These are phyloP conservation scores for Atethmia centrago DNA, from an alignment of 2,888 invertebrate species.

Conservation along the genomic window DNA sequence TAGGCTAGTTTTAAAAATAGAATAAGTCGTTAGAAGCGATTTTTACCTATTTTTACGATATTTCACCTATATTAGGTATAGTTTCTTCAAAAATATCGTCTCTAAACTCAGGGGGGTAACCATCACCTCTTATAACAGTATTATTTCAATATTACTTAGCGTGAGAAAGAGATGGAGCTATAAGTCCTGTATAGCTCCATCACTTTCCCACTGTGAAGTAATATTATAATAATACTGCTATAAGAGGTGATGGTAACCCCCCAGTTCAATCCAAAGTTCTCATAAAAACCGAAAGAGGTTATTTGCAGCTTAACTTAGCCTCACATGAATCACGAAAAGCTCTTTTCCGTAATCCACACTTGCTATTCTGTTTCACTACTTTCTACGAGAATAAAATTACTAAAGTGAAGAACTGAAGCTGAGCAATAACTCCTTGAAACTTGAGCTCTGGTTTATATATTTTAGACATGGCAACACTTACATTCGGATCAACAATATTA, in stretches of 20 bases:
- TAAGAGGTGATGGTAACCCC: too few species aligned
- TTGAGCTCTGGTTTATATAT: slow-evolving; percentile 3
- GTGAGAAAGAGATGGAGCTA: too few species aligned
- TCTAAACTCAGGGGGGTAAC: too few species aligned
- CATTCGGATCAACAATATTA: background rate
- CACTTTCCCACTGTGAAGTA: too few species aligned
- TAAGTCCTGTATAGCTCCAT: too few species aligned
- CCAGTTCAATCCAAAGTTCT: slow-evolving; percentile 29
- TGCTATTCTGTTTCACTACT: slow-evolving; percentile 19
- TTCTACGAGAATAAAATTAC: slow-evolving; percentile 19
- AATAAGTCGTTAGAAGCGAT: background rate
- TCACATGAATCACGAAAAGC: slow-evolving; percentile 39
- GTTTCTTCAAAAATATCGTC: slow-evolving; percentile 4
- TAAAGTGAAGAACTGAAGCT: slow-evolving; percentile 22
- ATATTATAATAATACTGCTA: too few species aligned
- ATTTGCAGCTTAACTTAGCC: slow-evolving; percentile 52
- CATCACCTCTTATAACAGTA: too few species aligned
- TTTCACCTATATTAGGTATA: background rate
- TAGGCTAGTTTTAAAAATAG: too few species aligned
- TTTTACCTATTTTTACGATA: background rate
- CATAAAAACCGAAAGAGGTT: slow-evolving; percentile 47
- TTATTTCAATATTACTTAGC: too few species aligned
- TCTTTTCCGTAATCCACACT: slow-evolving; percentile 34
- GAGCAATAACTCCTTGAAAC: background rate
- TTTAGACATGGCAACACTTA: background rate